A percentile compares a stretch with the other conserved stretches of the same genome.
Evolutionary conservation across 2,888 invertebrate genomes (phyloP).

Genomic region (Phorcus lineatus): DNA sequence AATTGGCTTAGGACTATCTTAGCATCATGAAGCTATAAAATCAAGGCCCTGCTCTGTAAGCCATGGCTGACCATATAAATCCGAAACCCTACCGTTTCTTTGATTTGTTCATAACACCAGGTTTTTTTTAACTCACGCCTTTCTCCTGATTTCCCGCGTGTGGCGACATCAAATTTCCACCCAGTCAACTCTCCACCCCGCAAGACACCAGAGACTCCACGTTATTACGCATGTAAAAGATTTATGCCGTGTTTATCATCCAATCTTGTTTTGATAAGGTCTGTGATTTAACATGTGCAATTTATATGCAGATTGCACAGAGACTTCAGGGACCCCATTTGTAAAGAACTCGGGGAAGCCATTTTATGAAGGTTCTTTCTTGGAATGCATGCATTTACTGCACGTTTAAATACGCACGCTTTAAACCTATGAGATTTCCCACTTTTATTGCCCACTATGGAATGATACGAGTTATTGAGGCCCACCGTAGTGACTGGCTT

Average conservation of each 20-base stretch:
- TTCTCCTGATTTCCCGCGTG: neutral
- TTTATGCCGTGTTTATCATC: slow-evolving; percentile 5
- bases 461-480: neutral
- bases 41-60: no score
- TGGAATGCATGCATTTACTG: neutral
- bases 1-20: no score
- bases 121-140: no score
- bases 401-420: slow-evolving; percentile 3
- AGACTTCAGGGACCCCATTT: neutral
- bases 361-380: slow-evolving; percentile 12
- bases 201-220: neutral
- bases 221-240: neutral
- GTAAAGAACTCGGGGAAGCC: slow-evolving; percentile 12
- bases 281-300: slow-evolving; percentile 20
- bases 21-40: no score
- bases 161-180: neutral
- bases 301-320: slow-evolving; percentile 12
- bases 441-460: slow-evolving; percentile 19
- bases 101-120: no score
- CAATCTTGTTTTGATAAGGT: slow-evolving; percentile 23
- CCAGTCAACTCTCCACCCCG: neutral
- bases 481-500: neutral
- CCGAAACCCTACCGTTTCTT: no score
- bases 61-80: no score
- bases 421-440: slow-evolving; percentile 20